phyloP scores from a whole-genome alignment of 1,140 invertebrate species.

The Papilio polyxenes region DNA sequence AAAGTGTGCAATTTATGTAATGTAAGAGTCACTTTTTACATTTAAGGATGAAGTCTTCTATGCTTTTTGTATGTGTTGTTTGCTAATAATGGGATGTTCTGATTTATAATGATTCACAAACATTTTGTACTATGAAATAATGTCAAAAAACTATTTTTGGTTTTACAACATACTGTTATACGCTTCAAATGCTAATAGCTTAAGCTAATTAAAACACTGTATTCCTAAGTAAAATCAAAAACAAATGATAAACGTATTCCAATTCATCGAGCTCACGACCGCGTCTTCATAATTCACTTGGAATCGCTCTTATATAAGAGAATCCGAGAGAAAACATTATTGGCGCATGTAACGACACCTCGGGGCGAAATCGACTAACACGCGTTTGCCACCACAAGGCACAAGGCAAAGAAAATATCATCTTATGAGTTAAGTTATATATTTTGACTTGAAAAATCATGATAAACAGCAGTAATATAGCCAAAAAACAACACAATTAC shows the following conservation, averaged over 20 bases:
- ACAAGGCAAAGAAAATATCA: conserved; percentile 43
- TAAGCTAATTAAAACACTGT: neutral
- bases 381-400: conserved; percentile 45
- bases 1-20: neutral
- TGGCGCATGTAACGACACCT: conserved; percentile 74
- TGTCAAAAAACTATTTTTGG: no score
- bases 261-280: conserved; percentile 6
- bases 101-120: no score
- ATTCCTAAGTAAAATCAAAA: neutral
- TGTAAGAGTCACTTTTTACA: no score
- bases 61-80: no score
- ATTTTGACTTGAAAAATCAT: no score
- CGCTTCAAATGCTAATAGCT: no score
- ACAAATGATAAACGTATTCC: neutral
- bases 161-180: no score
- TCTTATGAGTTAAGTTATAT: neutral
- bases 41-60: no score
- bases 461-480: no score
- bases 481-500: no score
- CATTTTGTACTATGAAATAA: no score
- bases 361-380: conserved; percentile 72
- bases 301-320: conserved; percentile 57
- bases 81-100: no score
- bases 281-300: conserved; percentile 64
- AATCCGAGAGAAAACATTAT: conserved; percentile 74